These are phyloP conservation scores for Silurus asotus DNA, from an alignment of 2,113 vertebrate genomes.

Conservation along the genomic window DNA sequence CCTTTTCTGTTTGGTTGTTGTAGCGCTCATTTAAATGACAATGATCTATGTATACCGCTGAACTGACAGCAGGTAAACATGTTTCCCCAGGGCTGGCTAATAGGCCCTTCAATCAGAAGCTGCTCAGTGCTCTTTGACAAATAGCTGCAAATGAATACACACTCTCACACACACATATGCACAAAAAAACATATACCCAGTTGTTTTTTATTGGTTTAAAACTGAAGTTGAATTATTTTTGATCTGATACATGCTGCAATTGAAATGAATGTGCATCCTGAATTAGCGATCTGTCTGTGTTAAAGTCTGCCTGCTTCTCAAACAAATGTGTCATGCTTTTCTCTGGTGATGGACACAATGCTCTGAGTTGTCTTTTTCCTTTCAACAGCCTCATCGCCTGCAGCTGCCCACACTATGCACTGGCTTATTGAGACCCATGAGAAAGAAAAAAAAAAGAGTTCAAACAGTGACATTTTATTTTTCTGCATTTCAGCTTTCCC, in stretches of 20 bases:
- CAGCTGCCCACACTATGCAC: slow-evolving; percentile 32
- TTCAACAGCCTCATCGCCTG: slow-evolving; percentile 51
- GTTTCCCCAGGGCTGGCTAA: slow-evolving; percentile 51
- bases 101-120: slow-evolving; percentile 53
- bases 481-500: slow-evolving; percentile 17
- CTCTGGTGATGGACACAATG: slow-evolving; percentile 41
- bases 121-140: slow-evolving; percentile 38
- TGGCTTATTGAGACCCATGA: slow-evolving; percentile 40
- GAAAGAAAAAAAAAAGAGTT: slow-evolving; percentile 29
- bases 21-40: slow-evolving; percentile 61
- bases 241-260: slow-evolving; percentile 46
- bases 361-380: slow-evolving; percentile 43
- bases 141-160: slow-evolving; percentile 33
- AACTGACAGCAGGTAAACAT: slow-evolving; percentile 59
- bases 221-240: slow-evolving; percentile 33
- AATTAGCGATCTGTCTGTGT: slow-evolving; percentile 44
- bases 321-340: slow-evolving; percentile 37
- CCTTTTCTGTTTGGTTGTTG: slow-evolving; percentile 60
- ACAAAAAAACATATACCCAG: slow-evolving; percentile 14
- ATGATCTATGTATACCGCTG: slow-evolving; percentile 55
- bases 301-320: slow-evolving; percentile 38
- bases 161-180: slow-evolving; percentile 9
- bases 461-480: slow-evolving; percentile 44
- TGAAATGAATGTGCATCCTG: slow-evolving; percentile 43
- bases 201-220: slow-evolving; percentile 30